Percentiles rank a stretch among this genome's conserved stretches.
Evolutionary conservation across 2,888 invertebrate genomes (phyloP).

Genomic region (Philaethria dido): DNA sequence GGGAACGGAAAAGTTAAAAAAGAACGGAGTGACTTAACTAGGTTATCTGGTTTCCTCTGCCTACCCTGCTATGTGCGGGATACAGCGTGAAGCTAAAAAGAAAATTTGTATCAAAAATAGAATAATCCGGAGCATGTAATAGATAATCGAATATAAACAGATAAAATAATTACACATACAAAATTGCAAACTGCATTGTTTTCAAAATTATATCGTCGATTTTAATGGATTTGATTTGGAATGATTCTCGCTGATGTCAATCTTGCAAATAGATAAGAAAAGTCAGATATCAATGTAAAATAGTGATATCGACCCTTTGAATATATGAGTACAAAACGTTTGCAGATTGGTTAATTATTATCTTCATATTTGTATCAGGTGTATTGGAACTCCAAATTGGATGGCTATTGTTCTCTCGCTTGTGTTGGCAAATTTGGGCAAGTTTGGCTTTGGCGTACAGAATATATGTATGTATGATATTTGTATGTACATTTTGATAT

Average conservation of each 20-base stretch:
- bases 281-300: background rate
- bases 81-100: too few relatives aligned
- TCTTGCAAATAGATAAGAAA: conserved; percentile 11
- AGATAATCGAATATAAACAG: background rate
- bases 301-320: conserved; percentile 4
- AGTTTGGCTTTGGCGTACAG: background rate
- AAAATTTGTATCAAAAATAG: background rate
- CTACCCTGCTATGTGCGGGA: too few relatives aligned
- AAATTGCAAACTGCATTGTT: conserved; percentile 1
- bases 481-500: too few relatives aligned
- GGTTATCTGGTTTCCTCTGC: too few relatives aligned
- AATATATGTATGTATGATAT: background rate
- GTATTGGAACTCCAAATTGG: conserved; percentile 2
- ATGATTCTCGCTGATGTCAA: conserved; percentile 3
- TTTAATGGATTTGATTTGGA: background rate
- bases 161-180: background rate
- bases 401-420: background rate
- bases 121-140: background rate
- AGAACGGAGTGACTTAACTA: too few relatives aligned
- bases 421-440: background rate
- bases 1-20: too few relatives aligned
- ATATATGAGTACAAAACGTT: background rate
- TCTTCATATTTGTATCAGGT: conserved; percentile 3
- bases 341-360: conserved; percentile 6
- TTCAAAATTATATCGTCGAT: background rate